phyloP scores from a whole-genome alignment of 2,888 invertebrate genomes.

The Dioctria linearis region DNA sequence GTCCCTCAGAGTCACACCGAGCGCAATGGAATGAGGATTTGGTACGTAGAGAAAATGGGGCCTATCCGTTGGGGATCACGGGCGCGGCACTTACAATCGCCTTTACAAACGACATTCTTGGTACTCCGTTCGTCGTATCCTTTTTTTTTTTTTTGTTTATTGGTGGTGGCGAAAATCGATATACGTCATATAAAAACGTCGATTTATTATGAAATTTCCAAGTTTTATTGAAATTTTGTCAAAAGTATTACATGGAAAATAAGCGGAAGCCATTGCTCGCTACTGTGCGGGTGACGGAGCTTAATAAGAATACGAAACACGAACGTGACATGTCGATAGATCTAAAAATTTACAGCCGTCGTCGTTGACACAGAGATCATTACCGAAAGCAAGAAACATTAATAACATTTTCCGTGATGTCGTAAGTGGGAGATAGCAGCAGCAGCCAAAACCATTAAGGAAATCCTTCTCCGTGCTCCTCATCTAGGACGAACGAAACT shows the following conservation, averaged over 20 bases:
- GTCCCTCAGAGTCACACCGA: conserved; percentile 2
- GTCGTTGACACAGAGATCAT: conserved; percentile 27
- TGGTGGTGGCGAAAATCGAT: conserved; percentile 23
- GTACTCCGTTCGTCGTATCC: neutral
- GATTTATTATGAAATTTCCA: conserved; percentile 47
- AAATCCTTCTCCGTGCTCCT: conserved; percentile 26
- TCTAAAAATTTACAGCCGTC: conserved; percentile 45
- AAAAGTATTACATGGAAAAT: conserved; percentile 26
- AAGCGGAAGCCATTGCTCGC: conserved; percentile 33
- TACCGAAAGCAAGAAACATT: conserved; percentile 15
- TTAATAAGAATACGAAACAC: conserved; percentile 22
- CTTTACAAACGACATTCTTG: neutral
- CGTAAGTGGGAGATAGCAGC: neutral
- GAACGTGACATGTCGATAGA: conserved; percentile 42
- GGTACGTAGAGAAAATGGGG: no score
- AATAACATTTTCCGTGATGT: conserved; percentile 13
- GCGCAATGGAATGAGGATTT: neutral
- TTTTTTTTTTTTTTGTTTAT: neutral
- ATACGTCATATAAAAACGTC: conserved; percentile 15
- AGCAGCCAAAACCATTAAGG: conserved; percentile 3
- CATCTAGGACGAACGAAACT: neutral
- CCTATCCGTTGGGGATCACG: no score
- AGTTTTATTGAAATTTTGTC: conserved; percentile 49
- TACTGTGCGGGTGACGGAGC: neutral
- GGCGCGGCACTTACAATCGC: no score